Evolutionary conservation across 2,888 invertebrate species (phyloP), one percentile per base, ranked within the genome.

Genomic region (Agonopterix heracliana): DNA sequence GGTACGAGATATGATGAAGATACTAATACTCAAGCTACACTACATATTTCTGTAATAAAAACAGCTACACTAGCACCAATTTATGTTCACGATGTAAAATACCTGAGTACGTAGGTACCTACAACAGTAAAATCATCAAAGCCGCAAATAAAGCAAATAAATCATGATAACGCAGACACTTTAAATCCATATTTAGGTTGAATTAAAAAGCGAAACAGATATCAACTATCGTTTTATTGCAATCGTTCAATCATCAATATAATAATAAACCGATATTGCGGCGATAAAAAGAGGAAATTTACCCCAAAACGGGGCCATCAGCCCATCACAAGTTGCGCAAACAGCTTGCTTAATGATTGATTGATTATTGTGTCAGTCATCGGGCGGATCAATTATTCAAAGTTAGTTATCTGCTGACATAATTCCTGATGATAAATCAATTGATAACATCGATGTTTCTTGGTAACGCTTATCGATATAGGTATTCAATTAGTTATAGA

Each of bases 311-410:
- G 59, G 61, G 67, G 69, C 65, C 73, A 73, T 60, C 64, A 59
- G 54, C 41, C 48, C 50, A 45, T 8, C 34, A 46, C 42, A 54
- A 60, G 64, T 78, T 76, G 74, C 77, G 78, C 75, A 79, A 81
- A 72, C 68, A 76, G 58, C 63, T 59, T 71, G 74, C 73, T 71
- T 74, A 74, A 72, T 81, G 81, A 81, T 81, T 84, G 82, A 84
- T 81, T 78, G 75, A 74, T 78, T 68, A 62, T 63, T 60, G 56
- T 56, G 62, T 68, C 71, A 70, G 65, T 72, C 75, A 76, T 60
- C 62, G 64, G 56, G 54, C 52, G 68, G 64, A 78, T 76, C 80
- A 76, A 81, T 84, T 83, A 83, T 82, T 80, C 74, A 77, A 66
- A 71, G 62, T 65, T 64, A 61, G 66, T 69, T 74, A 78, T 78